phyloP scores from a whole-genome alignment of 2,888 invertebrate species.

The Isotomurus palustris region DNA sequence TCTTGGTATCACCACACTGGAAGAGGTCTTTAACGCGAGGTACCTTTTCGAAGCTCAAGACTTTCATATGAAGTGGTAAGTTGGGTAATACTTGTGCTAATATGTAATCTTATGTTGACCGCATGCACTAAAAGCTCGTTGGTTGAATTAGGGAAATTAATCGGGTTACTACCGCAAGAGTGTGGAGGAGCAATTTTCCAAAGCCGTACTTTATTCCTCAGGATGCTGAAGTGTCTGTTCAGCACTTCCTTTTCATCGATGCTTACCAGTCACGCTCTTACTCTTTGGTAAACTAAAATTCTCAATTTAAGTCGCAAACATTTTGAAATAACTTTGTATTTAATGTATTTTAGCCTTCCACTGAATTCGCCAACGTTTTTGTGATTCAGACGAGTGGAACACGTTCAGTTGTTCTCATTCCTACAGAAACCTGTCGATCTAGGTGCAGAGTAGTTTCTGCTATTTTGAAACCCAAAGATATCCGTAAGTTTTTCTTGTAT shows the following conservation, averaged over 20 bases:
- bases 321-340: too few relatives aligned
- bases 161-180: slow-evolving; percentile 67
- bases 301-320: not conserved
- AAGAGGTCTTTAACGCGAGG: slow-evolving; percentile 21
- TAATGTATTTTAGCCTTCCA: slow-evolving; percentile 64
- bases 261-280: slow-evolving; percentile 64
- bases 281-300: slow-evolving; percentile 53
- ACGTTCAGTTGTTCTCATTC: slow-evolving; percentile 66
- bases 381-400: slow-evolving; percentile 68
- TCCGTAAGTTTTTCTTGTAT: slow-evolving; percentile 64
- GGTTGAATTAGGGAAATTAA: slow-evolving; percentile 79
- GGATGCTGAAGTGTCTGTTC: slow-evolving; percentile 55
- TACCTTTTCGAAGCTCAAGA: slow-evolving; percentile 46
- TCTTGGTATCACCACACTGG: slow-evolving; percentile 18
- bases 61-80: slow-evolving; percentile 50
- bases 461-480: slow-evolving; percentile 64
- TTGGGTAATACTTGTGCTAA: not conserved
- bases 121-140: too few relatives aligned
- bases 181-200: slow-evolving; percentile 67
- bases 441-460: slow-evolving; percentile 68
- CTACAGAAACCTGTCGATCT: slow-evolving; percentile 69
- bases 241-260: slow-evolving; percentile 71
- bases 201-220: slow-evolving; percentile 61
- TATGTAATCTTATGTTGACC: slow-evolving; percentile 5
- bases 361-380: slow-evolving; percentile 77